Evolutionary conservation across 2,888 invertebrate species (phyloP).

Genomic region (Parnassius orleans): DNA sequence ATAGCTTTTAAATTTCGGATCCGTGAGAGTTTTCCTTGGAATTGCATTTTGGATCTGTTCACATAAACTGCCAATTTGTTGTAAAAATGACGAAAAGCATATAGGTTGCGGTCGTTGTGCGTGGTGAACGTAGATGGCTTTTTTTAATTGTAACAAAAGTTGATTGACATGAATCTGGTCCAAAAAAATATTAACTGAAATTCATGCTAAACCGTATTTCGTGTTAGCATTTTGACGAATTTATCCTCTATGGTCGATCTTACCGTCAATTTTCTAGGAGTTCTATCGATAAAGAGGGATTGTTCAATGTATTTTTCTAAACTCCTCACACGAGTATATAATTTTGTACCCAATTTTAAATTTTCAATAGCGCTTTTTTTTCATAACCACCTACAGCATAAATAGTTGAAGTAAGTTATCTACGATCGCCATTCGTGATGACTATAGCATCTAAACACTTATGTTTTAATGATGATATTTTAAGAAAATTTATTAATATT

Average conservation of each 20-base stretch:
- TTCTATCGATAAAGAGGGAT: no score
- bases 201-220: no score
- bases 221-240: no score
- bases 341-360: no score
- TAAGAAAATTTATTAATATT: no score
- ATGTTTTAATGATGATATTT: neutral
- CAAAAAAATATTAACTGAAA: no score
- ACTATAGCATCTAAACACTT: neutral
- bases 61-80: slow-evolving; percentile 13
- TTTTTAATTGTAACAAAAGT: neutral
- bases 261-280: no score
- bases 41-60: neutral
- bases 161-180: no score
- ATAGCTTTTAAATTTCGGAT: neutral
- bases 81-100: slow-evolving; percentile 2
- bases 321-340: no score
- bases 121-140: neutral
- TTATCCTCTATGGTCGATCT: neutral
- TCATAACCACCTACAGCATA: no score
- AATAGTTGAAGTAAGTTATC: neutral
- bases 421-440: neutral
- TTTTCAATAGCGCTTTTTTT: no score
- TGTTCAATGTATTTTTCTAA: no score
- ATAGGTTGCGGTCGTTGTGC: neutral
- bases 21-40: neutral